phyloP scores from a whole-genome alignment of 1,140 invertebrate genomes.

The Drosophila mojavensis region DNA sequence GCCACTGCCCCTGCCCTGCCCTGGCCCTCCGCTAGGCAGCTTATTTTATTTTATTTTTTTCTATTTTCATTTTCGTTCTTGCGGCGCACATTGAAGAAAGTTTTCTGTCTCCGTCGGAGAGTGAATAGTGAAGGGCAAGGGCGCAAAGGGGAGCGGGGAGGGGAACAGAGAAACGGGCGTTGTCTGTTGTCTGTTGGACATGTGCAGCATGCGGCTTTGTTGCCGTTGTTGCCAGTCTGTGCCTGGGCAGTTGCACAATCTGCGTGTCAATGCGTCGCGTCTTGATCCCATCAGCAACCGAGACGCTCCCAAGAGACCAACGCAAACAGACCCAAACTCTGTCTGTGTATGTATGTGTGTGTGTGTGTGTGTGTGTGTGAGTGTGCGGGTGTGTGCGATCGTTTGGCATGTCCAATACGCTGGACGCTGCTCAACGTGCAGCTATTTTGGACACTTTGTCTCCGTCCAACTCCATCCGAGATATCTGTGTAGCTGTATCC shows the following conservation, averaged over 20 bases:
- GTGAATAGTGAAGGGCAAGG: background rate
- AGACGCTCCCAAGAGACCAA: slow-evolving; percentile 62
- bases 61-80: slow-evolving; percentile 54
- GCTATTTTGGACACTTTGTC: slow-evolving; percentile 74
- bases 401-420: slow-evolving; percentile 79
- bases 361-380: slow-evolving; percentile 24
- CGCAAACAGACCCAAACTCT: slow-evolving; percentile 9
- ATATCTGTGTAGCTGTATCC: slow-evolving; percentile 39
- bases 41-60: slow-evolving; percentile 62
- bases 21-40: slow-evolving; percentile 8
- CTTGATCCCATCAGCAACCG: slow-evolving; percentile 51
- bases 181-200: slow-evolving; percentile 34
- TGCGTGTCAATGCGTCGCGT: slow-evolving; percentile 68
- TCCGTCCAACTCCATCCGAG: slow-evolving; percentile 33
- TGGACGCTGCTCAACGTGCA: slow-evolving; percentile 68
- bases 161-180: background rate
- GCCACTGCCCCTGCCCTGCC: background rate
- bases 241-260: slow-evolving; percentile 67
- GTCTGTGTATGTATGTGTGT: background rate
- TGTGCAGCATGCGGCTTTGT: slow-evolving; percentile 59
- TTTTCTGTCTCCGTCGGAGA: slow-evolving; percentile 29
- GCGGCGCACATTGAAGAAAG: slow-evolving; percentile 43
- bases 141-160: too few species aligned
- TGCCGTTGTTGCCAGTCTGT: slow-evolving; percentile 25
- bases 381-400: slow-evolving; percentile 37